phyloP scores from a whole-genome alignment of 2,113 vertebrate genomes.

The Anhinga rufa region DNA sequence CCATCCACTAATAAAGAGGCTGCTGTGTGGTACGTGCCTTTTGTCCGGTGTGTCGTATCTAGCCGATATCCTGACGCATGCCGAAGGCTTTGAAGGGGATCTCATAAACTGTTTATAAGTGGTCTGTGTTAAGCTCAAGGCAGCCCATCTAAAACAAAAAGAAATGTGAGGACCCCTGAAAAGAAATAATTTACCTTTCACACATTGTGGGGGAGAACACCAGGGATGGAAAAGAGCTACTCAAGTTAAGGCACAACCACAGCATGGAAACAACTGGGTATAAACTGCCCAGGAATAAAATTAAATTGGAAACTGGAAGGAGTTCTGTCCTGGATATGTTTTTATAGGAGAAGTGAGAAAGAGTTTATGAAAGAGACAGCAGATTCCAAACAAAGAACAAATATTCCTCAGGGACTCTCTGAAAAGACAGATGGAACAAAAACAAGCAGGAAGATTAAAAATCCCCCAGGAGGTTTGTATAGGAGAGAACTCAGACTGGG shows the following conservation, averaged over 20 bases:
- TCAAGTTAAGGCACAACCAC: background rate
- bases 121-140: background rate
- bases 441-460: constrained; percentile 26
- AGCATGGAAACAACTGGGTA: constrained; percentile 1
- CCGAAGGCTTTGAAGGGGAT: background rate
- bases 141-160: background rate
- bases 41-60: background rate
- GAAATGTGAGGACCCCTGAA: background rate
- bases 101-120: background rate
- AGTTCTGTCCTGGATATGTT: background rate
- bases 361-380: constrained; percentile 32
- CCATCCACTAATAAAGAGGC: background rate
- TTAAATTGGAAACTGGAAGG: constrained; percentile 27
- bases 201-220: background rate
- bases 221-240: background rate
- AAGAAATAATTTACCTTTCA: background rate
- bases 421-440: constrained; percentile 31
- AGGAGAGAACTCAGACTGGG: background rate
- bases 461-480: background rate
- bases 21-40: background rate
- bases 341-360: constrained; percentile 40
- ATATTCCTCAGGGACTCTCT: background rate
- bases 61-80: background rate
- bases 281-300: constrained; percentile 17
- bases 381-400: constrained; percentile 34